A percentile compares a stretch with the other conserved stretches of the same genome.
Conservation (phyloP, 1,140 invertebrate species). For the Polypedilum vanderplanki region DNA sequence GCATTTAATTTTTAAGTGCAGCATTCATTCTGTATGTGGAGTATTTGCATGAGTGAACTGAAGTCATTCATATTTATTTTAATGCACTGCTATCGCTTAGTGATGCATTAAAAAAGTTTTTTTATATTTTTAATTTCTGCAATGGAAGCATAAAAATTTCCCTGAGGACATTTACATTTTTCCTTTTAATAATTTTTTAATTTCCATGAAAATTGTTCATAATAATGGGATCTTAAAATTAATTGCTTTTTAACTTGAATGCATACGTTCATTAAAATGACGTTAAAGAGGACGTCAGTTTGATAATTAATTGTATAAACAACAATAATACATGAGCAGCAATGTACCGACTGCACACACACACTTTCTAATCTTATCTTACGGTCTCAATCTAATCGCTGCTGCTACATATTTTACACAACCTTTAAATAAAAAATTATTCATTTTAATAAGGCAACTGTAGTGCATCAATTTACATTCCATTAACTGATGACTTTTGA, state of each 20-base stretch:
- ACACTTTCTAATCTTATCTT: conserved; percentile 11
- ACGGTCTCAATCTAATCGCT: conserved; percentile 15
- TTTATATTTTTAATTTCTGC: background rate
- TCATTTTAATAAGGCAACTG: conserved; percentile 1
- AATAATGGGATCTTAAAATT: conserved; percentile 8
- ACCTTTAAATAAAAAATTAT: background rate
- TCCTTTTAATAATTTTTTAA: background rate
- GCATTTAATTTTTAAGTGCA: conserved; percentile 5
- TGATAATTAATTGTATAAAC: conserved; percentile 15
- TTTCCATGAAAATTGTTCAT: background rate
- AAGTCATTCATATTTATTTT: conserved; percentile 2
- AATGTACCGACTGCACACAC: background rate
- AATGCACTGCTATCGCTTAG: background rate
- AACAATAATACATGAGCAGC: background rate
- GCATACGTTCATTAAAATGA: conserved; percentile 10
- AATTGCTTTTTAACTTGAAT: conserved; percentile 3
- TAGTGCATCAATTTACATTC: background rate
- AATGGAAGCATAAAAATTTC: background rate
- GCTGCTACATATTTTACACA: background rate
- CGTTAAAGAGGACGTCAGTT: background rate
- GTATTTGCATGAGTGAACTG: background rate
- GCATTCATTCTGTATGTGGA: background rate
- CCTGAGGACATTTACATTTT: background rate
- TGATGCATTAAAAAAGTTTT: background rate
- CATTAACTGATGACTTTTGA: background rate